Conservation (phyloP, 2,797 vertebrate genomes). For the Nyctalus aviator region DNA sequence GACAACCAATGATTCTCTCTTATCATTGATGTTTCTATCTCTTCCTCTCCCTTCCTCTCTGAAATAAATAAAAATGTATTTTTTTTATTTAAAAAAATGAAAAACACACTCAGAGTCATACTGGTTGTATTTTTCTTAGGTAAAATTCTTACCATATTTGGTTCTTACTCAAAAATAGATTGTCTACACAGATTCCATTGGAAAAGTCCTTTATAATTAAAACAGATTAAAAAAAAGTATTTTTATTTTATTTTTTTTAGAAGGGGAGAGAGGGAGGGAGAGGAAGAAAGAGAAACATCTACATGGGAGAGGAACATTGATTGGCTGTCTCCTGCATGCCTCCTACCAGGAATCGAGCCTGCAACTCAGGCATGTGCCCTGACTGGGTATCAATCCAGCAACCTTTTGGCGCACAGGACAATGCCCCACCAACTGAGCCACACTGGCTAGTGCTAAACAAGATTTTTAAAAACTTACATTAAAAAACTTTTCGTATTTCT, state of each 20-base stretch:
- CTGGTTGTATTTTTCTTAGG: not conserved
- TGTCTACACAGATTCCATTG: not conserved
- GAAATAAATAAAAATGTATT: too few relatives aligned
- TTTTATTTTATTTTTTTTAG: not conserved
- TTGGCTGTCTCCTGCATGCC: not conserved
- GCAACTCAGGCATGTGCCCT: not conserved
- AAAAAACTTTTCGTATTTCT: not conserved
- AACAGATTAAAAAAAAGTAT: not conserved
- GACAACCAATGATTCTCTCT: too few relatives aligned
- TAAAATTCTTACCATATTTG: slow-evolving; percentile 8
- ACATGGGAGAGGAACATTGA: not conserved
- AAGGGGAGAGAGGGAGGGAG: not conserved
- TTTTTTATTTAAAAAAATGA: too few relatives aligned
- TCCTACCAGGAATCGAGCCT: not conserved
- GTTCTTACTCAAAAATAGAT: not conserved
- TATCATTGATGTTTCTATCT: too few relatives aligned
- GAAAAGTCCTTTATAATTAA: not conserved
- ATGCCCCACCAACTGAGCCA: not conserved
- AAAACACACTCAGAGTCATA: not conserved
- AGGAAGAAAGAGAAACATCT: not conserved
- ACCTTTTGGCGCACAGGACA: not conserved
- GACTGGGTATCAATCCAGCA: not conserved
- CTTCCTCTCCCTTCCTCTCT: too few relatives aligned
- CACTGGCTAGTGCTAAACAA: not conserved
- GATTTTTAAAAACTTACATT: not conserved